Percentiles rank a stretch among this genome's conserved stretches.
phyloP scores from a whole-genome alignment of 2,888 invertebrate species.

The Aspidapion aeneum region DNA sequence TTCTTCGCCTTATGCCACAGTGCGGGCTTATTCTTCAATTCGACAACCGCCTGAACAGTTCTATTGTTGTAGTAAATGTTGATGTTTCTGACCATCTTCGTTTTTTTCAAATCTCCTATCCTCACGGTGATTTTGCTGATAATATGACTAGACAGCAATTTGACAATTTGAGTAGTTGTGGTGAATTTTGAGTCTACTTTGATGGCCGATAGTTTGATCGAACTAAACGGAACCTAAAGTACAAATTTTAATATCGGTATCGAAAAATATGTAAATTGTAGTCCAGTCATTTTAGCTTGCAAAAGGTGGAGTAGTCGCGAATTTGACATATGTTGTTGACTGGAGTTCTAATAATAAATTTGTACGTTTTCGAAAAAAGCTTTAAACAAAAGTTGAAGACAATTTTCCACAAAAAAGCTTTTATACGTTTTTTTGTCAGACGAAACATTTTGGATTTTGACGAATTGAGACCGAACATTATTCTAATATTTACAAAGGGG shows the following conservation, averaged over 20 bases:
- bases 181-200: constrained; percentile 97
- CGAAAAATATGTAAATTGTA: neutral
- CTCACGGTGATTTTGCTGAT: constrained; percentile 91
- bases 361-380: no score
- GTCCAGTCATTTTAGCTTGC: no score
- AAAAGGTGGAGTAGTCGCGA: no score
- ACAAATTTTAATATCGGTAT: neutral
- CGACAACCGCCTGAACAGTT: constrained; percentile 94
- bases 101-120: constrained; percentile 92
- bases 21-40: constrained; percentile 91
- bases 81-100: constrained; percentile 95
- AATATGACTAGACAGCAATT: constrained; percentile 91
- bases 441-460: no score
- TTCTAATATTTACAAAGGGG: no score
- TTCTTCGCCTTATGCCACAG: constrained; percentile 98
- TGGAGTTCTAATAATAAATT: no score
- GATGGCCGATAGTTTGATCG: constrained; percentile 88
- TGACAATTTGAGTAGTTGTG: constrained; percentile 96
- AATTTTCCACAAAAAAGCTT: no score
- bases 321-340: no score
- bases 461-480: no score
- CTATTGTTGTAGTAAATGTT: constrained; percentile 97
- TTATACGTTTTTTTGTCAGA: no score
- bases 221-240: constrained; percentile 63
- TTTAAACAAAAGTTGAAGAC: no score